Evolutionary conservation across 2,113 vertebrate species (phyloP).

Genomic region (Grus americana): DNA sequence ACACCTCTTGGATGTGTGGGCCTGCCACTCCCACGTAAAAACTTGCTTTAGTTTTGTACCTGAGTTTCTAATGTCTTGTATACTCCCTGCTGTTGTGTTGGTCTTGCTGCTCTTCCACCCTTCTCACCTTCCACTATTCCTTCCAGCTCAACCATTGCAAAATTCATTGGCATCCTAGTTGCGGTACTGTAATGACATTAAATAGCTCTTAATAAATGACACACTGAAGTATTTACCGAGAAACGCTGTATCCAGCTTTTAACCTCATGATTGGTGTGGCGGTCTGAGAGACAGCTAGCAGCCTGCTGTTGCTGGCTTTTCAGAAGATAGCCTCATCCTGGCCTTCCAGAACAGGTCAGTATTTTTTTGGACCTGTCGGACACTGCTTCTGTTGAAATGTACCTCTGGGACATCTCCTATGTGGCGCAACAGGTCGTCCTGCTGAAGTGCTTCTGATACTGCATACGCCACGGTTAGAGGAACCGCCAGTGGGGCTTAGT

Average conservation of each 20-base stretch:
- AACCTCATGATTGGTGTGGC: background rate
- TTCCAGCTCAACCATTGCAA: background rate
- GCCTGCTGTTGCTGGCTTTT: background rate
- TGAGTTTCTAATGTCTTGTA: background rate
- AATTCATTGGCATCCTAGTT: background rate
- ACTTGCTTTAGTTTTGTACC: background rate
- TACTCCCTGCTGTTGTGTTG: background rate
- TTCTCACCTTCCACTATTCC: background rate
- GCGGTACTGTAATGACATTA: background rate
- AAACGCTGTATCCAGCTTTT: background rate
- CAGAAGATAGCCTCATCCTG: background rate
- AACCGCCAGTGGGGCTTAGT: background rate
- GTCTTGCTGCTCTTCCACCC: background rate
- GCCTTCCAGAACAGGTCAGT: background rate
- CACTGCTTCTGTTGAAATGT: background rate
- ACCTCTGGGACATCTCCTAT: background rate
- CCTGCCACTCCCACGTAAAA: background rate
- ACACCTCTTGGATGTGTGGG: background rate
- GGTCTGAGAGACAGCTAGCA: background rate
- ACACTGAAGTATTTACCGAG: background rate
- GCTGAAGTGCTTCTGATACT: background rate
- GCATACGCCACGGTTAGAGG: background rate
- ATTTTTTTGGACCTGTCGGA: background rate
- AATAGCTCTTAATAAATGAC: background rate
- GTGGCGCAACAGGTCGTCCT: accelerated